Percentiles rank a stretch among this genome's conserved stretches.
phyloP scores from a whole-genome alignment of 35 echinoderm and acorn worm genomes.

The Hemicentrotus pulcherrimus region DNA sequence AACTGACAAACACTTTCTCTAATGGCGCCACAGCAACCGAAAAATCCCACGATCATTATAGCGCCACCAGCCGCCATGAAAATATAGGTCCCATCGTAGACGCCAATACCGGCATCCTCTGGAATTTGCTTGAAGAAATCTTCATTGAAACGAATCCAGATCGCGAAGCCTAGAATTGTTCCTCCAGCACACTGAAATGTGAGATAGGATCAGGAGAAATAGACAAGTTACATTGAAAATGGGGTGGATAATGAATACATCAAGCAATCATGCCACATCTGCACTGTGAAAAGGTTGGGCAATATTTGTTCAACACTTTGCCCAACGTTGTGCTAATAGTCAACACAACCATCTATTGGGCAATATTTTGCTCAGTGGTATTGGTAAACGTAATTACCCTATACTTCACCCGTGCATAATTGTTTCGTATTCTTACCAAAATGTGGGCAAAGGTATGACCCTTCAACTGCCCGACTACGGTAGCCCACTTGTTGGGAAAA shows the following conservation, averaged over 20 bases:
- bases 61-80: conserved; percentile 82
- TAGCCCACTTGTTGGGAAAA: no score
- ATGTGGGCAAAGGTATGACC: no score
- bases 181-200: conserved; percentile 54
- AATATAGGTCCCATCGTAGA: conserved; percentile 65
- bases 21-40: conserved; percentile 90
- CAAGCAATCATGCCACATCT: background rate
- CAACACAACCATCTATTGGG: no score
- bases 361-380: no score
- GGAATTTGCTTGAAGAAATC: conserved; percentile 52
- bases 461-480: no score
- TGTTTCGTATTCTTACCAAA: no score
- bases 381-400: no score
- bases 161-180: conserved; percentile 58
- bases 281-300: no score
- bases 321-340: no score
- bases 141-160: conserved; percentile 63
- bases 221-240: background rate
- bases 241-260: no score
- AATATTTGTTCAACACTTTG: no score
- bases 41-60: conserved; percentile 86
- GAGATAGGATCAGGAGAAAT: background rate
- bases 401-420: no score
- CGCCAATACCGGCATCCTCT: conserved; percentile 24
- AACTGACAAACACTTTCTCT: conserved; percentile 90